These are phyloP conservation scores for Cheirogaleus major DNA, from an alignment of 2,797 vertebrate genomes.

Conservation along the genomic window DNA sequence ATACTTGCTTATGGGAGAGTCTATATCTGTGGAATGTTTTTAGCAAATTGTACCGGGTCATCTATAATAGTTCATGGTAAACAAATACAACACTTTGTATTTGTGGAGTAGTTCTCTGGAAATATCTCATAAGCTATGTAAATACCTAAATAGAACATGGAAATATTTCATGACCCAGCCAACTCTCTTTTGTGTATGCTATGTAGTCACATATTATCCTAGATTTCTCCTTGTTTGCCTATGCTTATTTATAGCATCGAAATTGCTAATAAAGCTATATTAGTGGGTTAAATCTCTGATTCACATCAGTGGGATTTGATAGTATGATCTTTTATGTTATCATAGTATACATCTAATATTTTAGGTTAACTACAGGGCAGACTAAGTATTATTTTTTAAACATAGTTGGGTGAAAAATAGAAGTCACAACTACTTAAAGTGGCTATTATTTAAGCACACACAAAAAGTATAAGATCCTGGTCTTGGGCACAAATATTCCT, in stretches of 20 bases:
- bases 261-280: neutral
- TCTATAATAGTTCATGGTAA: neutral
- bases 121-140: neutral
- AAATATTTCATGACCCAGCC: neutral
- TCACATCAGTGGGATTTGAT: neutral
- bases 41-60: neutral
- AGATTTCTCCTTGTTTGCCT: neutral
- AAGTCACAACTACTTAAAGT: neutral
- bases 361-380: neutral
- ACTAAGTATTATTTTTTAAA: neutral
- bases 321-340: neutral
- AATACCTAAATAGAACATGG: neutral
- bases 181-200: neutral
- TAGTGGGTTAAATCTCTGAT: neutral
- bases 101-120: neutral
- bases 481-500: neutral
- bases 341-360: neutral
- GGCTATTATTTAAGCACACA: neutral
- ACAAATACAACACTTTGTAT: neutral
- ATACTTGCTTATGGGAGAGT: neutral
- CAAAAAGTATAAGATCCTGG: neutral
- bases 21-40: neutral
- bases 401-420: neutral
- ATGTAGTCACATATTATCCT: neutral
- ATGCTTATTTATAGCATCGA: neutral